A percentile compares a stretch with the other conserved stretches of the same genome.
These are phyloP conservation scores for Callipepla squamata DNA, from an alignment of 2,113 vertebrate species.

Conservation along the genomic window DNA sequence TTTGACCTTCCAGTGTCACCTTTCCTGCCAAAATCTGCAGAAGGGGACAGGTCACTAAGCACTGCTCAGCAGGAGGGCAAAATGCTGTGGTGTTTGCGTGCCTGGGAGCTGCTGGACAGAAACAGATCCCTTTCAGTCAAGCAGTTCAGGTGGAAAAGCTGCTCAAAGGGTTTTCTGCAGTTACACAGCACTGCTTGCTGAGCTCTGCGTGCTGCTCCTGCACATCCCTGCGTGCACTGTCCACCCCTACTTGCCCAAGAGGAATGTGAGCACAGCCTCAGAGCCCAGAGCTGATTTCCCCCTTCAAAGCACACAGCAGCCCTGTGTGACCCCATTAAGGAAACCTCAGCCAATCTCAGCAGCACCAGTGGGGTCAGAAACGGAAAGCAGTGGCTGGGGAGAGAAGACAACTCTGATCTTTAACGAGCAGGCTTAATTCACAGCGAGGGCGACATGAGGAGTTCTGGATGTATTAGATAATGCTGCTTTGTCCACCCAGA, in stretches of 20 bases:
- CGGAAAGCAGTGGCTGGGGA: background rate
- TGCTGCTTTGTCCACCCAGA: background rate
- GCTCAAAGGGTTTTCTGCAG: background rate
- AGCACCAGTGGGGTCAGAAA: background rate
- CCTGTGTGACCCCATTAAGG: fast-evolving
- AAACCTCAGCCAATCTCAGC: background rate
- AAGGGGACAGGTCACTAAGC: background rate
- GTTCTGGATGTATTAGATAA: background rate
- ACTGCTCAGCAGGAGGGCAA: slow-evolving; percentile 52
- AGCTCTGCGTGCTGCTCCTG: background rate
- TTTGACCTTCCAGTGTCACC: slow-evolving; percentile 30
- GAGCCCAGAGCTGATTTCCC: background rate
- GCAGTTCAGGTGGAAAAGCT: background rate
- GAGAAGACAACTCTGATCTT: background rate
- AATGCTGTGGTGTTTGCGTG: background rate
- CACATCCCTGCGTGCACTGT: background rate
- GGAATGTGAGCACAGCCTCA: background rate
- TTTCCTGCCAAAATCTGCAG: slow-evolving; percentile 38
- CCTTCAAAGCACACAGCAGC: background rate
- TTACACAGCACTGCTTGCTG: background rate
- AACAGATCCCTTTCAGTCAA: background rate
- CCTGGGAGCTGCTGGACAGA: slow-evolving; percentile 1
- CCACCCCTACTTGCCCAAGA: fast-evolving
- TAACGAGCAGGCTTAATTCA: background rate
- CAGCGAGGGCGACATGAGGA: background rate